Base-by-base conservation (phyloP, 2,888 invertebrate genomes). In the Malacosoma neustria region DNA sequence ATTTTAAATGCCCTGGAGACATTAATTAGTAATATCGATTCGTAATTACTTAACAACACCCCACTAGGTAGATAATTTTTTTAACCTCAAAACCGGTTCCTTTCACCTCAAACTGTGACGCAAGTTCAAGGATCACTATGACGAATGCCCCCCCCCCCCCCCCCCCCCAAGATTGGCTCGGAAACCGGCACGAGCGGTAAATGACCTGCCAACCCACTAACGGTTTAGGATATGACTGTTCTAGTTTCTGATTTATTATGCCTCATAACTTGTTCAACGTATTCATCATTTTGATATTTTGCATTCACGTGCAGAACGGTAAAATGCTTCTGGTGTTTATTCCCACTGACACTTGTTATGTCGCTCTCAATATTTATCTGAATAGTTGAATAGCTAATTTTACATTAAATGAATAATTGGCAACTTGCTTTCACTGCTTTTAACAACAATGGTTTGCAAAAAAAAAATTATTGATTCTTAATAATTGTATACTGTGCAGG, bases 101-200 rank as follows among this genome's bases (percentile, higher is more conserved):
- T 40, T 44, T 54, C 49, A 56, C 54, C 57, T 56, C 49, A 43
- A 65, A 52, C 41, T 54, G 48, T 59, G 62, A 38, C 57, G 51
- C 57, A 60, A 60, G 65, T 65, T 67, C 69, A 67, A 66, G 66
- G 63, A 64, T 55, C 55, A 40, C 36, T 35, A 39, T 49, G 60
- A 51, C 55, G 52, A 48, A 22, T 38, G 43, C 32, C 41, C 45
- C 54, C 49, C 54, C 41, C 43, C 54, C 49, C 44, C 48, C 51
- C 54, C 57, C 53, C 43, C 47, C 42, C 45, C 50, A 22, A 22
- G 22, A 22, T 22, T 22, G 9, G 9, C 2, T 45, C 37, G 31
- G 37, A 41, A 22, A 43, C 43, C 36, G 32, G 41, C 32, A 12
- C 39, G 33, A 3, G 38, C 46, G 54, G 55, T 57, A 54, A 57